A percentile compares a stretch with the other conserved stretches of the same genome.
These are phyloP conservation scores for Phalloptychus januarius DNA, from an alignment of 2,797 vertebrate genomes.

Conservation along the genomic window DNA sequence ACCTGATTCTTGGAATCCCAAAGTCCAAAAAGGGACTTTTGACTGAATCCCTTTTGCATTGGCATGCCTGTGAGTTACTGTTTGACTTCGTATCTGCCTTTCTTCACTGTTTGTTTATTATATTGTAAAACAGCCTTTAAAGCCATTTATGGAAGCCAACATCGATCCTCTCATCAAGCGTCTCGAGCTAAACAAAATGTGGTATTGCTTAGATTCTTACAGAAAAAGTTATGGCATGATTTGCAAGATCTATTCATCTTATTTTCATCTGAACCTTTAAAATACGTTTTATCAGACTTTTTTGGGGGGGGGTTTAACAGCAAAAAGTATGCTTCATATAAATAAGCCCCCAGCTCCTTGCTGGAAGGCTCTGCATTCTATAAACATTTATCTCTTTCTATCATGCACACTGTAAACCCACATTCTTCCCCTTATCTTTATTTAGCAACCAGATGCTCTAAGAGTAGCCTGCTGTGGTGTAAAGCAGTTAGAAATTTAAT, in stretches of 20 bases:
- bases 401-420: constrained; percentile 44
- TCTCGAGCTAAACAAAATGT: neutral
- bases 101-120: constrained; percentile 25
- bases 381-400: constrained; percentile 61
- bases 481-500: neutral
- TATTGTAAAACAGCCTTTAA: constrained; percentile 16
- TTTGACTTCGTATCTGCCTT: constrained; percentile 41
- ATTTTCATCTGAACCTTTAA: neutral
- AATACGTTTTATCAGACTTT: neutral
- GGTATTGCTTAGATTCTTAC: neutral
- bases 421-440: constrained; percentile 3
- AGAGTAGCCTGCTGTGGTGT: neutral
- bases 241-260: neutral
- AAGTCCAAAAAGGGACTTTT: constrained; percentile 44
- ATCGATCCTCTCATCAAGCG: constrained; percentile 2
- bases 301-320: neutral
- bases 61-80: constrained; percentile 33
- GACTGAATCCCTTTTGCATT: constrained; percentile 23
- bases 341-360: constrained; percentile 37
- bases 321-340: constrained; percentile 23
- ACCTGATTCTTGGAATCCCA: constrained; percentile 60
- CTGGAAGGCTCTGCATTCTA: constrained; percentile 32
- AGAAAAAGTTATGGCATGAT: neutral
- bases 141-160: constrained; percentile 19
- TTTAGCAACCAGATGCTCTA: neutral